Evolutionary conservation across 2,888 invertebrate species (phyloP), one percentile per base, ranked within the genome.

Genomic region (Odontomyia ornata): DNA sequence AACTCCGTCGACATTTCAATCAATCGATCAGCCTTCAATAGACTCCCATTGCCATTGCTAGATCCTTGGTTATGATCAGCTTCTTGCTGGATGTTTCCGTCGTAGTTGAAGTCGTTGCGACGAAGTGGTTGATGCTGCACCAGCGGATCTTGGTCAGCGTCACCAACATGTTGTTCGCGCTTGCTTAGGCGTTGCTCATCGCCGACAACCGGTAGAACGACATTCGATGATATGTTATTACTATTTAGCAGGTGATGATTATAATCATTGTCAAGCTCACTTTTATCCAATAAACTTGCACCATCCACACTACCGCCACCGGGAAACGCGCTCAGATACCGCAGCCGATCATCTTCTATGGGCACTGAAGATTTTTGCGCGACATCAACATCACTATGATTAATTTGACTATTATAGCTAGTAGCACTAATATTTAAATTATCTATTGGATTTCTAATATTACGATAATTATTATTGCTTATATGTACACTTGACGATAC

Each of bases 1-100:
- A 92, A 94, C 86, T 95, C 95, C 4, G 95, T 95, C 86, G 93
- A 94, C 91, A 95, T 91, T 86, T 94, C 94, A 65, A 93, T 82
- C 80, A 86, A 87, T 28, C 91, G 90, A 79, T 86, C 87, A 0
- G 87, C 87, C 79, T 86, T 86, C 46, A 85, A 85, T 13, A 84
- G 80, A 71, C 84, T 85, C 46, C 27, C 18, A 25, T 25, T 27
- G 15, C 36, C 52, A 62, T 36, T n/a, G 64, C 27, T 57, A 23
- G 28, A 15, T 23, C 30, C 46, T n/a, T 60, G 4, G 28, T 36
- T 11, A 75, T 77, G 21, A 30, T 79, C 79, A 23, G 76, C 28
- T 9, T 36, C 36, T 64, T 69, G 75, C 69, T 77, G 56, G 72
- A 56, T 27, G 76, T 75, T 71, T 46, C 23, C 43, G 25, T 76